These are phyloP conservation scores for Pheosia tremula DNA, from an alignment of 2,888 invertebrate species.

Conservation along the genomic window DNA sequence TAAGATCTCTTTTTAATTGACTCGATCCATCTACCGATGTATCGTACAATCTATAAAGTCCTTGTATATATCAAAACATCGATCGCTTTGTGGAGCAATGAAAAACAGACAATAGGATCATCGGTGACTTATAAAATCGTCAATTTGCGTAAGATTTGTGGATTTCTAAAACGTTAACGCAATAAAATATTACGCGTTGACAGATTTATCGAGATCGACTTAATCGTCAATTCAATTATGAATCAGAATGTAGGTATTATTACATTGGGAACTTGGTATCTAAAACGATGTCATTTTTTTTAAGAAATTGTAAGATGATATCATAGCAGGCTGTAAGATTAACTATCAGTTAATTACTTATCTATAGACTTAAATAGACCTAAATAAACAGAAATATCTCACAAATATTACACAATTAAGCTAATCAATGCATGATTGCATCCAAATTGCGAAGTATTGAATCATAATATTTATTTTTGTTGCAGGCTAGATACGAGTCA, in stretches of 20 bases:
- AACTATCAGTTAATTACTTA: no score
- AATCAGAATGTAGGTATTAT: neutral
- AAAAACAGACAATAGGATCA: constrained; percentile 33
- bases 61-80: constrained; percentile 61
- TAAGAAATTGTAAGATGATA: no score
- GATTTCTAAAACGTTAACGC: constrained; percentile 33
- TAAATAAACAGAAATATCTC: no score
- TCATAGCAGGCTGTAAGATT: no score
- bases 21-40: constrained; percentile 60
- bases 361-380: no score
- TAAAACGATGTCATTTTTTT: no score
- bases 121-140: constrained; percentile 23
- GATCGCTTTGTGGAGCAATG: constrained; percentile 39
- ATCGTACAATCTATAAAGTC: constrained; percentile 57
- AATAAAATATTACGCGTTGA: constrained; percentile 31
- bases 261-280: neutral
- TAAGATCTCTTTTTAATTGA: constrained; percentile 61
- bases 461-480: constrained; percentile 45
- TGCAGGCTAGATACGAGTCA: constrained; percentile 63
- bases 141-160: constrained; percentile 4
- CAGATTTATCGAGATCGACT: constrained; percentile 35
- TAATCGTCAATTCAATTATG: constrained; percentile 22
- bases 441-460: constrained; percentile 31
- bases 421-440: constrained; percentile 16
- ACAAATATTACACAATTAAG: no score